These are phyloP conservation scores for Spisula subtruncata DNA, from an alignment of 2,888 invertebrate species.

Conservation along the genomic window DNA sequence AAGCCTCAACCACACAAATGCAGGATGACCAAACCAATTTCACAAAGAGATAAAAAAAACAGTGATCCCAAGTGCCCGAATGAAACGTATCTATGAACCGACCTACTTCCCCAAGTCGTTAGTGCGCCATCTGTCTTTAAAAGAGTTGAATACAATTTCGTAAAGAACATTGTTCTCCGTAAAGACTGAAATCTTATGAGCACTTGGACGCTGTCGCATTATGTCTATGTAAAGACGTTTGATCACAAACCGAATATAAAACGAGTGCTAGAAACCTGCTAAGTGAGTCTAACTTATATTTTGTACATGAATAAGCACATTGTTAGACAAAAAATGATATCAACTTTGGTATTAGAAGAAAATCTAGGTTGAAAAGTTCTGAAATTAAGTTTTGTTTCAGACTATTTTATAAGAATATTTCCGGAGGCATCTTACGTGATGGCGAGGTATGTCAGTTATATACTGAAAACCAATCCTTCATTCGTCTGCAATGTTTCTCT, in stretches of 20 bases:
- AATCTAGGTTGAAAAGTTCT: no score
- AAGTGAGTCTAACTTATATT: not conserved
- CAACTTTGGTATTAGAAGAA: not conserved
- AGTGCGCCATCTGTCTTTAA: not conserved
- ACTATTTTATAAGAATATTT: not conserved
- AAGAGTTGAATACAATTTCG: no score
- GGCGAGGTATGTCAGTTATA: not conserved
- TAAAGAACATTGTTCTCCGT: no score
- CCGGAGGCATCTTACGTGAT: not conserved
- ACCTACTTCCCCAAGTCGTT: no score
- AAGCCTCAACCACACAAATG: no score
- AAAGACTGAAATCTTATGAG: no score
- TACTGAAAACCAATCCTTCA: not conserved
- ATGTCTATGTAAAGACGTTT: not conserved
- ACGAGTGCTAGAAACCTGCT: no score
- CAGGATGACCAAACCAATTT: no score
- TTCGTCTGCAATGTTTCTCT: not conserved
- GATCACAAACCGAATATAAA: no score
- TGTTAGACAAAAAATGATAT: not conserved
- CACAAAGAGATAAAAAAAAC: no score
- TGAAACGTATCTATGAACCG: no score
- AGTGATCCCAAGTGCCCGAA: no score
- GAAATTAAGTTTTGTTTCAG: constrained; percentile 14
- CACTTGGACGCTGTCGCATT: not conserved
- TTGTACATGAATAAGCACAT: not conserved